Conservation (phyloP, 2,888 invertebrate genomes). For the Drosophila paranaensis region DNA sequence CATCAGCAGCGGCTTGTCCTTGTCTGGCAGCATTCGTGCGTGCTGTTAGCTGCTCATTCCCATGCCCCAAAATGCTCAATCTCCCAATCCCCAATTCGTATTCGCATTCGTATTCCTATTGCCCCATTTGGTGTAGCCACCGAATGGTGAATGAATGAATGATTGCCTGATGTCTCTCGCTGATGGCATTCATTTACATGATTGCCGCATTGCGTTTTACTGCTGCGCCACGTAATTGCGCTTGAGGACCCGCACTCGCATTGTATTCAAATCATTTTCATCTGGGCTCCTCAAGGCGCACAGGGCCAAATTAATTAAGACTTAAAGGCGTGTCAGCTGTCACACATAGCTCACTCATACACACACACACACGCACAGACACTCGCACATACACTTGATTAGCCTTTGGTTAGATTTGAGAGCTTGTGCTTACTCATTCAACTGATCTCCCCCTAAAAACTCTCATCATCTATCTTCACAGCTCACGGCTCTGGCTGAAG, state of each 20-base stretch:
- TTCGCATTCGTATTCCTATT: conserved; percentile 25
- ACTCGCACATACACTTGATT: conserved; percentile 22
- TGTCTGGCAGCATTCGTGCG: conserved; percentile 70
- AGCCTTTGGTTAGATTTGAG: conserved; percentile 40
- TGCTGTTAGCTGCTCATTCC: conserved; percentile 35
- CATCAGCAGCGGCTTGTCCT: conserved; percentile 67
- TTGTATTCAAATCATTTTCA: conserved; percentile 65
- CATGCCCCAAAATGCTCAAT: conserved; percentile 2
- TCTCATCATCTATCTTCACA: conserved; percentile 30
- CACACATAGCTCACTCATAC: conserved; percentile 25
- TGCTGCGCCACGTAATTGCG: conserved; percentile 58
- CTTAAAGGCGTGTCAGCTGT: conserved; percentile 52
- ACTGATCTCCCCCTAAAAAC: conserved; percentile 25
- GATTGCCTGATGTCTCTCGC: conserved; percentile 54
- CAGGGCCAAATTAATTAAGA: conserved; percentile 67
- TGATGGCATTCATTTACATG: conserved; percentile 77
- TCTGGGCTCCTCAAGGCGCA: conserved; percentile 33
- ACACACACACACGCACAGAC: conserved; percentile 4
- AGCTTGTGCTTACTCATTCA: conserved; percentile 42
- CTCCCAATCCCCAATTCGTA: neutral
- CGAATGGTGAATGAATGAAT: conserved; percentile 34
- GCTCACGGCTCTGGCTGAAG: conserved; percentile 10
- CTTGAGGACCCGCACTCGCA: conserved; percentile 21
- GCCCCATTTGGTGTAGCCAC: conserved; percentile 15
- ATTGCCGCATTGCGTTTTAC: conserved; percentile 82